phyloP scores from a whole-genome alignment of 1,140 invertebrate species.

The Dendroctonus valens region DNA sequence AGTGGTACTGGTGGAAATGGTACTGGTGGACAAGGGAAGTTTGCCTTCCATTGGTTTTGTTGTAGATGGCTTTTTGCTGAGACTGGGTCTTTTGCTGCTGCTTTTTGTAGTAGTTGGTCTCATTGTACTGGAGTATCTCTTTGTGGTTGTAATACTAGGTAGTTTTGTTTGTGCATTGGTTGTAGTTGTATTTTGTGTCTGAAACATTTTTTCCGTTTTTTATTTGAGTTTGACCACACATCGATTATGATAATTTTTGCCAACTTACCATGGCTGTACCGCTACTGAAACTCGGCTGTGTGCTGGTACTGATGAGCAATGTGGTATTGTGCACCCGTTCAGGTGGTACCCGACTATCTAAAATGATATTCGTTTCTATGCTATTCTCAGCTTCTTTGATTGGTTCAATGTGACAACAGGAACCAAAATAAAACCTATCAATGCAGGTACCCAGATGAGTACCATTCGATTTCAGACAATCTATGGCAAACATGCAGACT shows the following conservation, averaged over 20 bases:
- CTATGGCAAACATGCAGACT: slow-evolving; percentile 92
- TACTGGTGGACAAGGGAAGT: background rate
- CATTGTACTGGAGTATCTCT: background rate
- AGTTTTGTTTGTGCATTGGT: background rate
- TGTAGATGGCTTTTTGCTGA: background rate
- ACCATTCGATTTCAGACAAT: slow-evolving; percentile 87
- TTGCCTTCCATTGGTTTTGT: background rate
- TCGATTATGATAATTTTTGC: background rate
- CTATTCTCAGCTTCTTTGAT: slow-evolving; percentile 54
- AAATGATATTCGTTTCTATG: slow-evolving; percentile 56
- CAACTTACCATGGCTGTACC: slow-evolving; percentile 1
- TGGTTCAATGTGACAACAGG: slow-evolving; percentile 74
- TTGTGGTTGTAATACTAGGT: slow-evolving; percentile 7
- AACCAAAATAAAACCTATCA: slow-evolving; percentile 89
- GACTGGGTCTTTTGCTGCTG: slow-evolving; percentile 7
- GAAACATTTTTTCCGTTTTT: background rate
- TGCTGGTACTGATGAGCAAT: slow-evolving; percentile 20
- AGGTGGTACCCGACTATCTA: slow-evolving; percentile 52
- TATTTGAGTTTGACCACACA: background rate
- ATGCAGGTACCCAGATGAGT: slow-evolving; percentile 88
- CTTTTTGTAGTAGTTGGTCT: slow-evolving; percentile 6
- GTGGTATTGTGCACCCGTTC: slow-evolving; percentile 45
- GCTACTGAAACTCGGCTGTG: slow-evolving; percentile 1
- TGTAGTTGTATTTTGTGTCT: background rate
- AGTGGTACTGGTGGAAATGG: slow-evolving; percentile 18